These are phyloP conservation scores for Anguilla megastoma DNA, from an alignment of 2,797 vertebrate species.

Conservation along the genomic window DNA sequence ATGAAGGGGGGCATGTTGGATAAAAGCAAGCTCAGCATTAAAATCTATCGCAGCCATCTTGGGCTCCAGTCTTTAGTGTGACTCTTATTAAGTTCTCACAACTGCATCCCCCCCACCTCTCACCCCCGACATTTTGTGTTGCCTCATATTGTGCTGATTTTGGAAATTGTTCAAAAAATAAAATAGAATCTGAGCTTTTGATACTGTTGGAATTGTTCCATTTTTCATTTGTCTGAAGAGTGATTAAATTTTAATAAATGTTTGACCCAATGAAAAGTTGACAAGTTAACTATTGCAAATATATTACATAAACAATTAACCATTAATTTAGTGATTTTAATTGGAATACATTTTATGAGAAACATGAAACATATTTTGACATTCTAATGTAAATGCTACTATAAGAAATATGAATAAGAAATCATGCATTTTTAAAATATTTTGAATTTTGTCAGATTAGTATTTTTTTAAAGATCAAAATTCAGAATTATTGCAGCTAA, in stretches of 20 bases:
- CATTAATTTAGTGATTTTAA: constrained; percentile 13
- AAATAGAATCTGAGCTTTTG: background rate
- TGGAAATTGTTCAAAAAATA: constrained; percentile 30
- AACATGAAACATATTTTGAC: background rate
- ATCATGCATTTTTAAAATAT: background rate
- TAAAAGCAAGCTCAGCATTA: background rate
- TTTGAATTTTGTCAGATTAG: background rate
- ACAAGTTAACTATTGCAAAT: background rate
- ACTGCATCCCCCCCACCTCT: background rate
- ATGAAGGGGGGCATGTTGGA: background rate
- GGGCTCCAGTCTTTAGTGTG: background rate
- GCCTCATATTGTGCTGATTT: constrained; percentile 25
- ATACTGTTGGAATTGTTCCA: constrained; percentile 3
- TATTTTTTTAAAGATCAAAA: background rate
- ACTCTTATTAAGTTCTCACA: constrained; percentile 5
- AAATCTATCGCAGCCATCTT: background rate
- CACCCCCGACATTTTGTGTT: background rate
- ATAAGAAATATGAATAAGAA: background rate
- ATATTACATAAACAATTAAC: background rate
- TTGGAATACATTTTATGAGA: constrained; percentile 19
- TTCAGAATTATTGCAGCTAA: background rate
- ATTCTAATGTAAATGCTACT: background rate
- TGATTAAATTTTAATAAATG: background rate
- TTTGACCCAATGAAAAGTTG: no score
- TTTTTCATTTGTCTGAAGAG: background rate